These are phyloP conservation scores for Gila robusta DNA, from an alignment of 2,797 vertebrate genomes.

Conservation along the genomic window DNA sequence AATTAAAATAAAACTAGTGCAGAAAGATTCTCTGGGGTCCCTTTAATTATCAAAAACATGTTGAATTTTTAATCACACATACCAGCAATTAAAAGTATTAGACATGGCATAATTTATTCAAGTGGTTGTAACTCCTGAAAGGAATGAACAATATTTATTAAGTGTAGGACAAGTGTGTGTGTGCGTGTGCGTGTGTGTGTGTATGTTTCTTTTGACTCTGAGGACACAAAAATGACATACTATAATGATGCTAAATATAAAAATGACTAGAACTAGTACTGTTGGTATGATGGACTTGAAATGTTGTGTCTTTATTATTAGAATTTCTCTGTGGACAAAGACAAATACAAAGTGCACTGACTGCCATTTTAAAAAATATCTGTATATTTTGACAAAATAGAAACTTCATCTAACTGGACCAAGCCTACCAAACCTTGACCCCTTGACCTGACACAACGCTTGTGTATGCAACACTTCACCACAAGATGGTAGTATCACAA, in stretches of 20 bases:
- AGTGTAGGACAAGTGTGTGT: not conserved
- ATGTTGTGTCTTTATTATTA: not conserved
- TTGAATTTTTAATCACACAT: not conserved
- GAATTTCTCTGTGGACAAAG: not conserved
- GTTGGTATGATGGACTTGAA: not conserved
- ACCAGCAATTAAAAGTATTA: not conserved
- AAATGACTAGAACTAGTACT: not conserved
- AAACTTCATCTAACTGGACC: not conserved
- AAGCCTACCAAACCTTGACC: not conserved
- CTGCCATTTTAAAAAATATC: not conserved
- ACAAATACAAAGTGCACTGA: not conserved
- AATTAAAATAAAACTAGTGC: not conserved
- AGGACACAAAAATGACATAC: not conserved
- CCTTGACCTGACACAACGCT: not conserved
- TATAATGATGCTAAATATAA: not conserved
- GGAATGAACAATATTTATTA: not conserved
- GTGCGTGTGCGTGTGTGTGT: too few species aligned
- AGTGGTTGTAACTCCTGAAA: not conserved
- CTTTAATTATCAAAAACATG: not conserved
- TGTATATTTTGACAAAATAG: not conserved
- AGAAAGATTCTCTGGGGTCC: not conserved
- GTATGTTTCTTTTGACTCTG: not conserved
- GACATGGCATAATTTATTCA: not conserved
- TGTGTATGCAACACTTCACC: not conserved
- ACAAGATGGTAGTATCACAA: constrained; percentile 22